phyloP scores from a whole-genome alignment of 2,888 invertebrate genomes.

The Venusia cambrica region DNA sequence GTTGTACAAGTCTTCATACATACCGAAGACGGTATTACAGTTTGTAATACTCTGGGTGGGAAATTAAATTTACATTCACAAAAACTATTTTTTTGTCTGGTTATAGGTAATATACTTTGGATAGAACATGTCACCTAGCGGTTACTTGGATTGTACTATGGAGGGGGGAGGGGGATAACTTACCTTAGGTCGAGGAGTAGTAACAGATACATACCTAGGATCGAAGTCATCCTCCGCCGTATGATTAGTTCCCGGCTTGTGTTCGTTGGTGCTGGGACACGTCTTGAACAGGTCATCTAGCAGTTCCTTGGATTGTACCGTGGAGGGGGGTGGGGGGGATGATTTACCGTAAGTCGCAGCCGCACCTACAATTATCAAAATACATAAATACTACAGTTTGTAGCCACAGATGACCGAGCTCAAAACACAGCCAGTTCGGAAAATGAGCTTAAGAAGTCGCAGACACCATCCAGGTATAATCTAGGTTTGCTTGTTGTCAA shows the following conservation, averaged over 20 bases:
- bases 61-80: too few relatives aligned
- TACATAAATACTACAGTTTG: too few relatives aligned
- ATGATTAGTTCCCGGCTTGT: constrained; percentile 22
- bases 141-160: constrained; percentile 47
- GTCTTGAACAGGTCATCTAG: constrained; percentile 81
- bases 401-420: too few relatives aligned
- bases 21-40: too few relatives aligned
- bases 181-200: constrained; percentile 55
- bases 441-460: too few relatives aligned
- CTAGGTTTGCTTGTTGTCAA: too few relatives aligned
- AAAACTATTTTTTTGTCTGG: too few relatives aligned
- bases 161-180: constrained; percentile 39
- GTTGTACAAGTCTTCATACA: too few relatives aligned
- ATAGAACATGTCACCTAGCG: constrained; percentile 80
- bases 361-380: constrained; percentile 44
- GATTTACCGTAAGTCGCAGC: constrained; percentile 60
- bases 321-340: constrained; percentile 35
- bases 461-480: too few relatives aligned
- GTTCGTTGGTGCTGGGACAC: constrained; percentile 58
- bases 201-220: constrained; percentile 66
- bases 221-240: constrained; percentile 82
- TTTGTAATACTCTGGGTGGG: too few relatives aligned
- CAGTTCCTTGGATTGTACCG: constrained; percentile 55
- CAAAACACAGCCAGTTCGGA: too few relatives aligned
- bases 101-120: too few relatives aligned